phyloP scores from a whole-genome alignment of 2,797 vertebrate species.

The Poeciliopsis turneri region DNA sequence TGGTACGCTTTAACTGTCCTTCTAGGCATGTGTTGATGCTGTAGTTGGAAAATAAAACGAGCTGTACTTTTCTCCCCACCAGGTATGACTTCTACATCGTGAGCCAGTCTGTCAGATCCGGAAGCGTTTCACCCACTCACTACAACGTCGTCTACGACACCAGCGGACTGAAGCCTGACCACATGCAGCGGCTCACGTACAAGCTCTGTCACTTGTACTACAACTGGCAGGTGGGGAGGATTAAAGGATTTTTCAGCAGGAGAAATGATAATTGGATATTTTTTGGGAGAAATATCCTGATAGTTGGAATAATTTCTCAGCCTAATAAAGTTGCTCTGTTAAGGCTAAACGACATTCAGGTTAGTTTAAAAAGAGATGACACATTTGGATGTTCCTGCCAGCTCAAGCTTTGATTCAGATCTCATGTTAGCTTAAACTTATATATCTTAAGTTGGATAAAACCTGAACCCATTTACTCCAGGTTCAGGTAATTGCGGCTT shows the following conservation, averaged over 20 bases:
- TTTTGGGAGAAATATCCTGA: not conserved
- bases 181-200: conserved; percentile 95
- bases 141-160: conserved; percentile 95
- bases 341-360: not conserved
- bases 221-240: conserved; percentile 91
- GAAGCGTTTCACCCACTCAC: conserved; percentile 91
- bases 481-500: not conserved
- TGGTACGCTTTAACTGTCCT: conserved; percentile 76
- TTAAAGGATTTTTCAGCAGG: not conserved
- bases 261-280: not conserved
- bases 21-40: not conserved
- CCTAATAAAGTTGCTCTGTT: not conserved
- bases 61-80: not conserved
- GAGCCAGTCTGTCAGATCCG: conserved; percentile 87
- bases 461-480: too few species aligned
- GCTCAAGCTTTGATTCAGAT: not conserved
- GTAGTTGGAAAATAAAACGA: not conserved
- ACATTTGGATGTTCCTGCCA: not conserved
- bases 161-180: conserved; percentile 91
- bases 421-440: not conserved
- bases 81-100: conserved; percentile 98
- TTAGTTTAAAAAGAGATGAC: not conserved
- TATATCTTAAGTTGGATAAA: not conserved
- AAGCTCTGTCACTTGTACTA: conserved; percentile 97
- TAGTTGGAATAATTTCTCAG: not conserved